Base-by-base conservation (phyloP, 2,888 invertebrate species). In the Dromius quadrimaculatus region DNA sequence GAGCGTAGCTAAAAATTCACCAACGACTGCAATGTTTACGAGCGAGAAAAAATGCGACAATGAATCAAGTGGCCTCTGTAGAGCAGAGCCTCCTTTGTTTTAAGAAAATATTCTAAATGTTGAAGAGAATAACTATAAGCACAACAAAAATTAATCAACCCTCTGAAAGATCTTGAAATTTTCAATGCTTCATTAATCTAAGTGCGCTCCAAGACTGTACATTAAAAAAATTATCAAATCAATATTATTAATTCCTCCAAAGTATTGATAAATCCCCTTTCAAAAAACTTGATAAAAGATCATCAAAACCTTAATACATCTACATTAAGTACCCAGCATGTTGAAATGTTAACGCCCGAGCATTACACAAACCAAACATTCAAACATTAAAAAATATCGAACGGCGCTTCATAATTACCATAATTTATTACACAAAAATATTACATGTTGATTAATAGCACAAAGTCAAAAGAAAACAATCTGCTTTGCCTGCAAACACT, bases 21-120 rank as follows among this genome's bases (percentile, higher is more conserved):
- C 8, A 47, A 34, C 20, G 28, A 28, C 34, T 47, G 47, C 57
- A 32, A 71, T 57, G 36, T 62, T 66, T 66, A 61, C 65, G 66
- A 59, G 11, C 64, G 22, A 6, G 61, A 66, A 71, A 71, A 54
- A 59, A 59, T 47, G 36, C 61, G 34, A 71, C 62, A 71, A 66
- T 66, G 61, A 59, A 71, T 66, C 61, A 66, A 64, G 63, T 64
- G 22, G 50, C 47, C 47, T 20, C n/a, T 36, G 36, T 36, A 15
- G 43, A 13, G 8, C 1, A 9, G 43, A 8, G 43, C 15, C 11
- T 43, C 43, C 17, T 43, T 43, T 43, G 20, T 50, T 50, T n/a
- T 50, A n/a, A n/a, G n/a, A n/a, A n/a, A n/a, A n/a, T n/a, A n/a
- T n/a, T n/a, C n/a, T n/a, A n/a, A n/a, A n/a, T n/a, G n/a, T n/a